Conservation (phyloP, 2,888 invertebrate species). For the Choreutis nemorana region DNA sequence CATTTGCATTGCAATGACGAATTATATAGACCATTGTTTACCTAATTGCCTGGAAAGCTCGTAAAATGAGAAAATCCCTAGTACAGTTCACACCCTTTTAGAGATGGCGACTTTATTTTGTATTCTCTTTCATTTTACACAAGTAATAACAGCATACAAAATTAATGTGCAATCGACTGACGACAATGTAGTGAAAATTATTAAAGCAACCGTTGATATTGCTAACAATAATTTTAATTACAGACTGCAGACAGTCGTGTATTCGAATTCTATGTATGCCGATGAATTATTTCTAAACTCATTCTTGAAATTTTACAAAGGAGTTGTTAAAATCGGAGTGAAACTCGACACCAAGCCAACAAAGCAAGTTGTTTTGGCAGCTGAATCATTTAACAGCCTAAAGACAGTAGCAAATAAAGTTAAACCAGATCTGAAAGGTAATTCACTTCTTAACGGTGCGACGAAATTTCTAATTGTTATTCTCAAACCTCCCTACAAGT, state of each 20-base stretch:
- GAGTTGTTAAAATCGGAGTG: conserved; percentile 28
- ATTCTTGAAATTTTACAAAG: conserved; percentile 29
- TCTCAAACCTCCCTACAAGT: conserved; percentile 22
- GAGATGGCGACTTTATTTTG: no score
- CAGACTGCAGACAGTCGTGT: conserved; percentile 22
- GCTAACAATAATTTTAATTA: conserved; percentile 32
- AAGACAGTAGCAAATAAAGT: conserved; percentile 22
- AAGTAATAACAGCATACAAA: no score
- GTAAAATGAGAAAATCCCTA: no score
- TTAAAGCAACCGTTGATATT: no score
- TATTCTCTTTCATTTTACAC: no score
- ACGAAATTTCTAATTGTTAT: conserved; percentile 31
- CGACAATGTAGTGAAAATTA: no score
- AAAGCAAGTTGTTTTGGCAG: conserved; percentile 32
- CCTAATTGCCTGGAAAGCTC: no score
- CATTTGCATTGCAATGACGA: no score
- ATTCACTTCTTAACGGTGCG: conserved; percentile 27
- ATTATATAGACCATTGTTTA: no score
- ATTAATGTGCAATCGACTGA: no score
- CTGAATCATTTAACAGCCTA: conserved; percentile 29
- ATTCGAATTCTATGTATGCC: conserved; percentile 28
- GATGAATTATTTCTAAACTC: conserved; percentile 20
- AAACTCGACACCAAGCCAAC: conserved; percentile 21
- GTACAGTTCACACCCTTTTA: no score
- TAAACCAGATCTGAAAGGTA: conserved; percentile 35